phyloP scores from a whole-genome alignment of 2,113 vertebrate genomes.

The Marmota monax region DNA sequence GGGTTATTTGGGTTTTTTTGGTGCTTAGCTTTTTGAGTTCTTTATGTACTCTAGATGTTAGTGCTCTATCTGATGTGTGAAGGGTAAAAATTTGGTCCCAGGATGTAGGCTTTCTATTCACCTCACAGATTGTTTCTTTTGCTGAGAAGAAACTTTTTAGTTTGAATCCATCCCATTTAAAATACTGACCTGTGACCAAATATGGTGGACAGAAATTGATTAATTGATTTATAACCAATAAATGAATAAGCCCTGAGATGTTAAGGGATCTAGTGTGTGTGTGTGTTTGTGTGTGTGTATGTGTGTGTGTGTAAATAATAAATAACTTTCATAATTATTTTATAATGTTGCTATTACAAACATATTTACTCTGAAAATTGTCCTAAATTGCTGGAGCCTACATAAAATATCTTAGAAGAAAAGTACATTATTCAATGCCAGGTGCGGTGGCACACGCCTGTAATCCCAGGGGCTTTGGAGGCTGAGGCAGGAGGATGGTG shows the following conservation, averaged over 20 bases:
- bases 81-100: no score
- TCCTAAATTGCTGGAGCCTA: background rate
- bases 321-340: slow-evolving; percentile 13
- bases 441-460: no score
- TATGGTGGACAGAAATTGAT: background rate
- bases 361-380: background rate
- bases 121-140: no score
- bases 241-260: background rate
- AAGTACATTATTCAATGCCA: background rate
- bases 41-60: no score
- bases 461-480: no score
- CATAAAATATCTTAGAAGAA: slow-evolving; percentile 5
- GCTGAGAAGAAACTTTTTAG: no score
- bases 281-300: no score
- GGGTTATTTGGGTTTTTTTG: no score
- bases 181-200: background rate
- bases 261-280: background rate
- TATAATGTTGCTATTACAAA: slow-evolving; percentile 38
- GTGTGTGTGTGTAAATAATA: background rate
- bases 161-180: background rate
- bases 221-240: background rate
- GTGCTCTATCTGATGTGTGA: no score
- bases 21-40: no score
- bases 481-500: no score
- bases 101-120: no score